These are phyloP conservation scores for Aphaenogaster rudis DNA, from an alignment of 1,140 invertebrate species.

Conservation along the genomic window DNA sequence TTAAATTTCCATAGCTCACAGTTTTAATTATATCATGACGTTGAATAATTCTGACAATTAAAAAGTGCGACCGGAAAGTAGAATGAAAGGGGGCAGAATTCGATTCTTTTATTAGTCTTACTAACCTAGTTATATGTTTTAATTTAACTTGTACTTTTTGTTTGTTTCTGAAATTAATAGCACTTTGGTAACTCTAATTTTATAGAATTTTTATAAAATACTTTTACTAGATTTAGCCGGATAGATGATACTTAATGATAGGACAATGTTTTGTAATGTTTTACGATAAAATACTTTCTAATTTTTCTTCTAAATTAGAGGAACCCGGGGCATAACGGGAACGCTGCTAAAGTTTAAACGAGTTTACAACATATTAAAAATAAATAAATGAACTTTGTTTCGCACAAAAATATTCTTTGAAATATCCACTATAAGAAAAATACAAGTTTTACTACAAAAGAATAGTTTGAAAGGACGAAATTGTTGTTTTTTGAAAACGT, in stretches of 20 bases:
- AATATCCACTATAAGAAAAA: no score
- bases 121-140: conserved; percentile 29
- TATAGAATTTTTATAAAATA: conserved; percentile 24
- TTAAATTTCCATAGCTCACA: conserved; percentile 16
- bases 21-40: conserved; percentile 45
- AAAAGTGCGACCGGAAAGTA: conserved; percentile 22
- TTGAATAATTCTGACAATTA: conserved; percentile 60
- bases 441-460: no score
- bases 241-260: background rate
- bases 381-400: no score
- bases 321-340: no score
- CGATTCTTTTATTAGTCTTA: conserved; percentile 42
- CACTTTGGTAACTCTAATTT: background rate
- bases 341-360: no score
- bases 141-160: background rate
- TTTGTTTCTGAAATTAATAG: conserved; percentile 14
- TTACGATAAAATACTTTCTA: background rate
- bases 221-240: background rate
- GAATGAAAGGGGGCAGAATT: conserved; percentile 14
- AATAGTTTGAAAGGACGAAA: no score
- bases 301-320: background rate
- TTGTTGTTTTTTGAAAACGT: no score
- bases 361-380: no score
- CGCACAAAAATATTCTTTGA: no score
- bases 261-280: background rate